These are phyloP conservation scores for Operophtera brumata DNA, from an alignment of 2,888 invertebrate species.

Conservation along the genomic window DNA sequence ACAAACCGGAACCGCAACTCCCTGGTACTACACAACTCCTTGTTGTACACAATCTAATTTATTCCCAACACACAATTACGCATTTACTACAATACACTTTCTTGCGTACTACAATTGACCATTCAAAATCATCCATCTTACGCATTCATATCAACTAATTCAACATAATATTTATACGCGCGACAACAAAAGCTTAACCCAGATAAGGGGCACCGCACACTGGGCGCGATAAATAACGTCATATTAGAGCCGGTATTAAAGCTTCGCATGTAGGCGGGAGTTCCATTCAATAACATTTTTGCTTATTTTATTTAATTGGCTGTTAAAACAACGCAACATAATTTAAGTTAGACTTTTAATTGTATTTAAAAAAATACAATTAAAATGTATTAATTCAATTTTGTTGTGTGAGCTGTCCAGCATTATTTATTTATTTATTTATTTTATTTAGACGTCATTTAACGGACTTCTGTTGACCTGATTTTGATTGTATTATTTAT, in stretches of 20 bases:
- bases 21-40: background rate
- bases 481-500: too few relatives aligned
- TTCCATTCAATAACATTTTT: slow-evolving; percentile 30
- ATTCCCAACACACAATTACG: slow-evolving; percentile 25
- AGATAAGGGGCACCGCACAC: slow-evolving; percentile 62
- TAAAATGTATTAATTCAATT: too few relatives aligned
- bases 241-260: slow-evolving; percentile 62
- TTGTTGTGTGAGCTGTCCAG: too few relatives aligned
- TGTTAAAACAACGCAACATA: slow-evolving; percentile 21
- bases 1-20: too few relatives aligned
- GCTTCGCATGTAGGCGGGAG: slow-evolving; percentile 45
- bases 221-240: slow-evolving; percentile 68
- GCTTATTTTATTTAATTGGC: slow-evolving; percentile 37
- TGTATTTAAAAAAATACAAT: too few relatives aligned
- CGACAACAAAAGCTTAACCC: slow-evolving; percentile 55
- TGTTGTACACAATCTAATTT: slow-evolving; percentile 25
- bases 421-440: too few relatives aligned
- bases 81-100: slow-evolving; percentile 30
- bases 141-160: slow-evolving; percentile 57
- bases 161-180: slow-evolving; percentile 56
- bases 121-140: slow-evolving; percentile 51
- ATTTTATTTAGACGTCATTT: too few relatives aligned
- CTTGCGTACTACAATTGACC: slow-evolving; percentile 38
- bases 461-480: too few relatives aligned
- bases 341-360: too few relatives aligned